Percentiles rank a stretch among this genome's conserved stretches.
Conservation (phyloP, 2,888 invertebrate species). For the Phasia obesa region DNA sequence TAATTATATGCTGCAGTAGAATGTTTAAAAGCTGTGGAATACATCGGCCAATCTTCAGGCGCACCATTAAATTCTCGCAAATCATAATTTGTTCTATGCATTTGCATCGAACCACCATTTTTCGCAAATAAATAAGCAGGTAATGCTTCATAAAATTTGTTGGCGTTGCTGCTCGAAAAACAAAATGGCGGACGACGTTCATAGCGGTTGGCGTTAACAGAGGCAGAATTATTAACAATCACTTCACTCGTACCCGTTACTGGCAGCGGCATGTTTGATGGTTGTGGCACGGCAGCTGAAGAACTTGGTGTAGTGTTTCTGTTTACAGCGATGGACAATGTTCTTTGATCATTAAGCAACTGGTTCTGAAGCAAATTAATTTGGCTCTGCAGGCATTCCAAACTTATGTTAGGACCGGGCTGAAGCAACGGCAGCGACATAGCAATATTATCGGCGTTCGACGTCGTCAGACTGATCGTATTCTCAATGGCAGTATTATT, state of each 20-base stretch:
- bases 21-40: neutral
- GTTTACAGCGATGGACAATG: too few relatives aligned
- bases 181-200: neutral
- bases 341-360: neutral
- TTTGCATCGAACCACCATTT: neutral
- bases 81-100: neutral
- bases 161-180: neutral
- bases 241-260: too few relatives aligned
- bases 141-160: neutral
- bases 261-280: too few relatives aligned
- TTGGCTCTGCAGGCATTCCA: too few relatives aligned
- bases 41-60: constrained; percentile 3
- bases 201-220: neutral
- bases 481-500: too few relatives aligned
- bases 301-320: too few relatives aligned
- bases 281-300: neutral
- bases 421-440: too few relatives aligned
- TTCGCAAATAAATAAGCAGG: neutral
- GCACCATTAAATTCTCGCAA: neutral
- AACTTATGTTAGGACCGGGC: too few relatives aligned
- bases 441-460: too few relatives aligned
- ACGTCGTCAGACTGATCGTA: too few relatives aligned
- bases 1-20: neutral
- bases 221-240: neutral
- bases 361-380: too few relatives aligned